Conservation (phyloP, 2,888 invertebrate species). For the Pantelozetes paolii region DNA sequence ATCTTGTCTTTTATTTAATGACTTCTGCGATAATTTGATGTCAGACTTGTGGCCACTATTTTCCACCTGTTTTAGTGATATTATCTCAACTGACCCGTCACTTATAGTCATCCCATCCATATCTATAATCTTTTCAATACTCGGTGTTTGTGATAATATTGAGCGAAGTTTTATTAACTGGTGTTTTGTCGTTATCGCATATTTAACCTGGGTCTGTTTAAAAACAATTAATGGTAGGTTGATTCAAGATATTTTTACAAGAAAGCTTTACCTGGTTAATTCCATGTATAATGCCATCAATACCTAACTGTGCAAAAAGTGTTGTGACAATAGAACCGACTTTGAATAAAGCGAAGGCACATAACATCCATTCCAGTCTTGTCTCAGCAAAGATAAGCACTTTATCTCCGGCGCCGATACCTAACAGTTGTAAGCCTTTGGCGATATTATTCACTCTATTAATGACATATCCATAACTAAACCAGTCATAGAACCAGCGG, state of each 20-base stretch:
- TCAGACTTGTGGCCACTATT: neutral
- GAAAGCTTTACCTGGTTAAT: slow-evolving; percentile 63
- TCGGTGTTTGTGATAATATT: slow-evolving; percentile 53
- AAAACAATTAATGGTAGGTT: neutral
- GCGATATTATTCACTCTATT: slow-evolving; percentile 77
- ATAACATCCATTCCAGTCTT: slow-evolving; percentile 94
- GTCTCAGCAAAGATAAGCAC: slow-evolving; percentile 96
- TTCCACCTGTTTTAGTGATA: neutral
- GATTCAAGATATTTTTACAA: neutral
- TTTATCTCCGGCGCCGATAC: slow-evolving; percentile 67
- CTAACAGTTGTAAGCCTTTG: slow-evolving; percentile 77
- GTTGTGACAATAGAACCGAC: slow-evolving; percentile 71
- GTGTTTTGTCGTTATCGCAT: slow-evolving; percentile 89
- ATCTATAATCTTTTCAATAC: slow-evolving; percentile 58
- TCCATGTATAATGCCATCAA: slow-evolving; percentile 68
- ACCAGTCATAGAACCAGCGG: slow-evolving; percentile 77
- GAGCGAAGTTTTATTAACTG: slow-evolving; percentile 75
- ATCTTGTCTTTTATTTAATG: neutral
- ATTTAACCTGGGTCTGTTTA: slow-evolving; percentile 76
- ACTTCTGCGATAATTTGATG: neutral
- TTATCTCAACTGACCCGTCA: slow-evolving; percentile 63
- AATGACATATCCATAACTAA: slow-evolving; percentile 67
- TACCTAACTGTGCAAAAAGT: slow-evolving; percentile 94
- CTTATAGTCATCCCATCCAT: slow-evolving; percentile 83
- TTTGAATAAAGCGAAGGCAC: slow-evolving; percentile 92